Percentiles rank a stretch among this genome's conserved stretches.
phyloP scores from a whole-genome alignment of 2,113 vertebrate species.

The Carlito syrichta region DNA sequence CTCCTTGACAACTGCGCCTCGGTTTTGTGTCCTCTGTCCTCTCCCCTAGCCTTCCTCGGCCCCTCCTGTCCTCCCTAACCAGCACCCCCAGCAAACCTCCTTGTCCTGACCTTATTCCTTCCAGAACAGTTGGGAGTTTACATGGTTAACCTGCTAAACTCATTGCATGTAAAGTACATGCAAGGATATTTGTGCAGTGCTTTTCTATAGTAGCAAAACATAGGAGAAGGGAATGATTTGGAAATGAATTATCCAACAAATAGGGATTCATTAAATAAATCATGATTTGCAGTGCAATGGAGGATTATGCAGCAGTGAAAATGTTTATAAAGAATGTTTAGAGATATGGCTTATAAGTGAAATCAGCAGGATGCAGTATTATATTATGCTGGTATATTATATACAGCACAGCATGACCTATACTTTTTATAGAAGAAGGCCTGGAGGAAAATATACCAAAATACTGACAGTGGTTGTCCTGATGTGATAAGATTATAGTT shows the following conservation, averaged over 20 bases:
- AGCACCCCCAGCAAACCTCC: background rate
- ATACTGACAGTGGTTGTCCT: background rate
- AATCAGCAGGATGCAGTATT: constrained; percentile 22
- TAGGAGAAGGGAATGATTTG: background rate
- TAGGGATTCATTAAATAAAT: constrained; percentile 9
- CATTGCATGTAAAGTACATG: too few species aligned
- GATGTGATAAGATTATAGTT: background rate
- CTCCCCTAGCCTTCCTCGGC: background rate
- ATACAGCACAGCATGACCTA: background rate
- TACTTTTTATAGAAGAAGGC: background rate
- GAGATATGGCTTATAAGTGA: background rate
- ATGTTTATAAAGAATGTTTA: background rate
- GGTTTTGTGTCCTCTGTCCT: background rate
- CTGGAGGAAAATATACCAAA: background rate
- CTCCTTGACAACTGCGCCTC: background rate
- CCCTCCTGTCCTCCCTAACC: background rate
- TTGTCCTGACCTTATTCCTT: background rate
- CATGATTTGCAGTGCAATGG: background rate
- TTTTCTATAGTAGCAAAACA: background rate
- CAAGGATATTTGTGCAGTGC: background rate
- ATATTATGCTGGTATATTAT: too few species aligned
- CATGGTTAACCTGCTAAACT: background rate
- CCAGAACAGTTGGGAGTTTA: background rate
- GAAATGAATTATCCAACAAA: background rate
- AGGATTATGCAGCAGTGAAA: constrained; percentile 6